Percentiles rank a stretch among this genome's conserved stretches.
Conservation (phyloP, 2,797 vertebrate species). For the Emydoidea blandingii region DNA sequence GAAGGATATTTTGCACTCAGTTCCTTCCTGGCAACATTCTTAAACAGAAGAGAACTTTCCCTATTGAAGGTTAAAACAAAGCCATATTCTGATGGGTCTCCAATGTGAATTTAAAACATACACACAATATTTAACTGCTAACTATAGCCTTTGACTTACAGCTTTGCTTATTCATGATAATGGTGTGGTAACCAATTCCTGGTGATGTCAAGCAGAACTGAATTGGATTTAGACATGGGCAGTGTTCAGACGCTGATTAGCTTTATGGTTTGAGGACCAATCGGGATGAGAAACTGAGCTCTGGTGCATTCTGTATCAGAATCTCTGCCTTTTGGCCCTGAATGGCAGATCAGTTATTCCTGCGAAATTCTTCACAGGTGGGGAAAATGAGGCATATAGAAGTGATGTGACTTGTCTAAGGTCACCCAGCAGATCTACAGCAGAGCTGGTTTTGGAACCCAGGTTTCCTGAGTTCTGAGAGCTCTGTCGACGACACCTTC, state of each 20-base stretch:
- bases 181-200: not conserved
- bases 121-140: not conserved
- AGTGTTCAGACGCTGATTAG: fast-evolving
- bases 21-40: not conserved
- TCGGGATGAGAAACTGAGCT: not conserved
- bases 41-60: fast-evolving
- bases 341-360: not conserved
- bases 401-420: not conserved
- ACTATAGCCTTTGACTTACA: not conserved
- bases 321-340: not conserved
- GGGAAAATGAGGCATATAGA: not conserved
- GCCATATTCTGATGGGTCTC: not conserved
- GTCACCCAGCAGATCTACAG: not conserved
- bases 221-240: not conserved
- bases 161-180: not conserved
- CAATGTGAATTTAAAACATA: not conserved
- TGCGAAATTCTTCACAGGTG: not conserved
- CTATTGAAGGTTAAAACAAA: not conserved
- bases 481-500: not conserved
- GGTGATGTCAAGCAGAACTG: not conserved
- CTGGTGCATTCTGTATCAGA: not conserved
- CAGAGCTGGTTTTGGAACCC: not conserved
- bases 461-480: not conserved
- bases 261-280: not conserved
- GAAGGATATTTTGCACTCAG: not conserved